Percentiles rank a stretch among this genome's conserved stretches.
Conservation (phyloP, 2,797 vertebrate species). For the Scolopax bukidnonensis region DNA sequence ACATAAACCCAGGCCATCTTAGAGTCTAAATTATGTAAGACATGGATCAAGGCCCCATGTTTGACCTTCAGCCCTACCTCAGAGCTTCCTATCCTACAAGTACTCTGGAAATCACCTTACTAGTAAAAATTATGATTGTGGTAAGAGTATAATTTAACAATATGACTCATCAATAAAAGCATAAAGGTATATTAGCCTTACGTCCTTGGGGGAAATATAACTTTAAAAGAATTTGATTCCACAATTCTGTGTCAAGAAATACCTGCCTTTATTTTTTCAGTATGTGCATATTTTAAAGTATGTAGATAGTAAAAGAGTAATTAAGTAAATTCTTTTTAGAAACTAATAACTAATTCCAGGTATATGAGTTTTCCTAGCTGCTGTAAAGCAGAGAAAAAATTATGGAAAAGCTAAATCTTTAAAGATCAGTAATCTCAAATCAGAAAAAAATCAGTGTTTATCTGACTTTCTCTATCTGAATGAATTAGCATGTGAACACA, state of each 20-base stretch:
- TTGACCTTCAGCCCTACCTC: not conserved
- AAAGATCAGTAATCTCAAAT: not conserved
- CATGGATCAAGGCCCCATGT: fast-evolving
- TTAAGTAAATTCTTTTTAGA: not conserved
- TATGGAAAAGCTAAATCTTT: not conserved
- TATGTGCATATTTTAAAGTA: not conserved
- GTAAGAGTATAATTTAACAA: not conserved
- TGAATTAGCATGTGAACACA: conserved; percentile 44
- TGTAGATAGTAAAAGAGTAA: not conserved
- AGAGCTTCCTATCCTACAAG: not conserved
- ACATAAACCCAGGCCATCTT: not conserved
- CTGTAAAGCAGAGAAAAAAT: not conserved
- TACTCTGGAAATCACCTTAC: not conserved
- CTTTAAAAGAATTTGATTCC: not conserved
- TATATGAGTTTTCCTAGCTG: not conserved
- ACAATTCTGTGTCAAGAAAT: not conserved
- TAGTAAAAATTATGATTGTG: not conserved
- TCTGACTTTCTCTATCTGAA: conserved; percentile 51
- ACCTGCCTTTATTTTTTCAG: not conserved
- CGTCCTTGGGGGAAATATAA: not conserved
- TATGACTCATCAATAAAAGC: not conserved
- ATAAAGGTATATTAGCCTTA: not conserved
- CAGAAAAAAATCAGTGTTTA: not conserved
- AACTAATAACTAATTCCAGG: not conserved
- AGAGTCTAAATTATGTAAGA: not conserved